Percentiles rank a stretch among this genome's conserved stretches.
phyloP scores from a whole-genome alignment of 2,113 vertebrate species.

The Oreochromis spilurus region DNA sequence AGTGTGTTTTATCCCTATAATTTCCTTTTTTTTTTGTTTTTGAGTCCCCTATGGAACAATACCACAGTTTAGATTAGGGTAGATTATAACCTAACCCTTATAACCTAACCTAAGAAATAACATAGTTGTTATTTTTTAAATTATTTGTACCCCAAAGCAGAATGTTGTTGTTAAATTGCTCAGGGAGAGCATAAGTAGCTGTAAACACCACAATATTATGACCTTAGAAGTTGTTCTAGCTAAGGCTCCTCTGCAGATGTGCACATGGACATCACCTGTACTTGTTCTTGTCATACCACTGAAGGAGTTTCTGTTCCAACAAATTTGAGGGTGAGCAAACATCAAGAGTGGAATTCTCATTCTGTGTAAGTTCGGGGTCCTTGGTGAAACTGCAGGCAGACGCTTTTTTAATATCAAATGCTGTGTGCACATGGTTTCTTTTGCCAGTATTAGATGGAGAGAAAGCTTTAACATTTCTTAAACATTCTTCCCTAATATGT shows the following conservation, averaged over 20 bases:
- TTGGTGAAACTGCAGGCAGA: neutral
- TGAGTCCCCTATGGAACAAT: neutral
- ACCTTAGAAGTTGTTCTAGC: neutral
- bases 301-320: neutral
- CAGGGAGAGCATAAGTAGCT: neutral
- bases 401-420: neutral
- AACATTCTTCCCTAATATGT: neutral
- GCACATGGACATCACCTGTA: neutral
- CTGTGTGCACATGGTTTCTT: neutral
- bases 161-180: neutral
- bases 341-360: neutral
- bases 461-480: neutral
- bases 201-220: neutral
- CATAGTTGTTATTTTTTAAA: neutral
- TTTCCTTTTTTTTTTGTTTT: neutral
- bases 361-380: neutral
- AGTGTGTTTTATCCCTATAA: neutral
- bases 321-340: neutral
- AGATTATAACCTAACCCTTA: neutral
- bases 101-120: neutral
- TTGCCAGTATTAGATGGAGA: neutral
- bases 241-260: neutral
- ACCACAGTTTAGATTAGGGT: neutral
- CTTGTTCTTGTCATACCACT: neutral
- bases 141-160: neutral